These are phyloP conservation scores for Eurosta solidaginis DNA, from an alignment of 1,140 invertebrate genomes.

Conservation along the genomic window DNA sequence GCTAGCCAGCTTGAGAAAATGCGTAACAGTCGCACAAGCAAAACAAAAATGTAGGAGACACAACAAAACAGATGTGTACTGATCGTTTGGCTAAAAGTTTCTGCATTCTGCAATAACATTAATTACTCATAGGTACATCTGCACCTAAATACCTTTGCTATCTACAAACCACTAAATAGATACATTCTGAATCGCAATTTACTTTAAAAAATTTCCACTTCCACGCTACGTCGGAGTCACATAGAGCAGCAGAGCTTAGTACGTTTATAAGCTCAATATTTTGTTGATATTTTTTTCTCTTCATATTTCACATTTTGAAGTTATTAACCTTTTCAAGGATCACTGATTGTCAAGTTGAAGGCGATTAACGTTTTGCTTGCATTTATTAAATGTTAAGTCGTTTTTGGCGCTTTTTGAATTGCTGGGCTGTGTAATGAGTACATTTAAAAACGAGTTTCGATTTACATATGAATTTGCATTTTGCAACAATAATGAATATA, in stretches of 20 bases:
- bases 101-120: too few species aligned
- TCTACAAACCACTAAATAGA: not conserved
- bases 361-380: not conserved
- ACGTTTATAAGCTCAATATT: not conserved
- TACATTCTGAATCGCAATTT: too few species aligned
- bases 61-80: too few species aligned
- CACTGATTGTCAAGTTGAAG: not conserved
- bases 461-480: not conserved
- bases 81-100: too few species aligned
- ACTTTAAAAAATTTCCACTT: too few species aligned
- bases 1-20: too few species aligned
- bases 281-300: not conserved
- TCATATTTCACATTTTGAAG: not conserved
- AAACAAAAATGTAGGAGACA: too few species aligned
- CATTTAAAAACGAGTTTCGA: slow-evolving; percentile 1
- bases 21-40: too few species aligned
- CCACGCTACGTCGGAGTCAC: not conserved
- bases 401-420: not conserved
- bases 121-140: not conserved
- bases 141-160: not conserved
- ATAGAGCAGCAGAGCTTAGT: not conserved
- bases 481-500: not conserved
- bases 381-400: not conserved
- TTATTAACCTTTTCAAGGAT: slow-evolving; percentile 14
- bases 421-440: not conserved